Evolutionary conservation across 1,140 invertebrate species (phyloP).

Genomic region (Tenebrio molitor): DNA sequence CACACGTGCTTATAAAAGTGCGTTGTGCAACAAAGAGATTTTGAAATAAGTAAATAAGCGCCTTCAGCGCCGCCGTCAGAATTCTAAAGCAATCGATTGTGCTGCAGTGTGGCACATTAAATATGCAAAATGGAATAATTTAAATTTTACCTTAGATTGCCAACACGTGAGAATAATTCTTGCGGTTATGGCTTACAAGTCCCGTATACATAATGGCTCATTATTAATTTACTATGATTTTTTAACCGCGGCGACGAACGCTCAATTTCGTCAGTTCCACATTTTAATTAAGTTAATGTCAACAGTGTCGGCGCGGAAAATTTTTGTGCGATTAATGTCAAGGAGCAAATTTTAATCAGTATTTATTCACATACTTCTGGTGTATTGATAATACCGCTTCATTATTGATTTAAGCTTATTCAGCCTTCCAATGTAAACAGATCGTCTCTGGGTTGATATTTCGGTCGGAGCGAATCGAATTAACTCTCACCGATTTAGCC

Average conservation of each 20-base stretch:
- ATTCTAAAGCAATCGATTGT: conserved; percentile 28
- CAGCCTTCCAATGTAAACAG: no score
- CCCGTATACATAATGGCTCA: neutral
- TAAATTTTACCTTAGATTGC: conserved; percentile 28
- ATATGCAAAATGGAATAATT: conserved; percentile 37
- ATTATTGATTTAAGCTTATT: neutral
- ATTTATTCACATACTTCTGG: neutral
- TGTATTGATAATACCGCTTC: conserved; percentile 12
- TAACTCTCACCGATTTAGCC: no score
- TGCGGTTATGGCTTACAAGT: neutral
- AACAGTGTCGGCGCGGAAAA: neutral
- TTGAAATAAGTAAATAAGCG: neutral
- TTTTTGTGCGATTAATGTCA: conserved; percentile 17
- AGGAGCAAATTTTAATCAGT: conserved; percentile 27
- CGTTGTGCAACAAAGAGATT: conserved; percentile 6
- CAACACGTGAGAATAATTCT: conserved; percentile 25
- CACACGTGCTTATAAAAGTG: neutral
- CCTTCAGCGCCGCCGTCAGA: neutral
- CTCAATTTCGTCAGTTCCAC: neutral
- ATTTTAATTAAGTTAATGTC: neutral
- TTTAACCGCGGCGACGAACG: neutral
- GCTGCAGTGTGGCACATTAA: conserved; percentile 33
- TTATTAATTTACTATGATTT: conserved; percentile 1
- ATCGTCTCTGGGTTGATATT: no score
- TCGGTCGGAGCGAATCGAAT: no score